Evolutionary conservation across 2,113 vertebrate genomes (phyloP).

Genomic region (Azemiops feae): DNA sequence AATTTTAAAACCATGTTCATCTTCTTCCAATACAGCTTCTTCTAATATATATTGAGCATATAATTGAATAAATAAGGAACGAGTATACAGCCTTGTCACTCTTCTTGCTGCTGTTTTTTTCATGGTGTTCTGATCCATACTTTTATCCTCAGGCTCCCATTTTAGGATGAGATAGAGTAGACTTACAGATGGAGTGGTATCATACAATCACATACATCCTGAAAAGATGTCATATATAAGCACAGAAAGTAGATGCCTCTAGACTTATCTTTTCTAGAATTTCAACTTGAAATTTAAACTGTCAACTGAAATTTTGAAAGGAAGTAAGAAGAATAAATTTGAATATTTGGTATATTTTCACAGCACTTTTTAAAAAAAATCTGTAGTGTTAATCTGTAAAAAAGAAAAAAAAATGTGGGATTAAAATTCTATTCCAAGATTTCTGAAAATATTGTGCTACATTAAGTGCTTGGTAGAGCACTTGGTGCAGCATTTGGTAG

Average conservation of each 20-base stretch:
- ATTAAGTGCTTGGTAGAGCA: not conserved
- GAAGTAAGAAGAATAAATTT: not conserved
- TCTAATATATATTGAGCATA: not conserved
- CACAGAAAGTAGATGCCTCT: not conserved
- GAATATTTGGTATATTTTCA: not conserved
- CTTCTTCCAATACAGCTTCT: not conserved
- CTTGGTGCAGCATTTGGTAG: not conserved
- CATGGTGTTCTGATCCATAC: not conserved
- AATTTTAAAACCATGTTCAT: not conserved
- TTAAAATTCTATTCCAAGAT: not conserved
- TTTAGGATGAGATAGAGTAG: not conserved
- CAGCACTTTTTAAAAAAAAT: not conserved
- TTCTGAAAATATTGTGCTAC: not conserved
- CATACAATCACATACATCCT: not conserved
- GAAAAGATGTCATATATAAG: not conserved
- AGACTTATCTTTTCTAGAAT: not conserved
- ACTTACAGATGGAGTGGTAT: not conserved
- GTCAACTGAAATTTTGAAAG: not conserved
- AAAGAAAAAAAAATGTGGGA: not conserved
- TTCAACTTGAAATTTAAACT: not conserved
- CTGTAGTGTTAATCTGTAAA: not conserved
- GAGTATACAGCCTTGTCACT: not conserved
- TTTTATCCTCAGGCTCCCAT: not conserved
- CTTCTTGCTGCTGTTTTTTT: not conserved
- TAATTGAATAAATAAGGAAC: not conserved